These are phyloP conservation scores for Phalacrocorax carbo DNA, from an alignment of 2,113 vertebrate species.

Conservation along the genomic window DNA sequence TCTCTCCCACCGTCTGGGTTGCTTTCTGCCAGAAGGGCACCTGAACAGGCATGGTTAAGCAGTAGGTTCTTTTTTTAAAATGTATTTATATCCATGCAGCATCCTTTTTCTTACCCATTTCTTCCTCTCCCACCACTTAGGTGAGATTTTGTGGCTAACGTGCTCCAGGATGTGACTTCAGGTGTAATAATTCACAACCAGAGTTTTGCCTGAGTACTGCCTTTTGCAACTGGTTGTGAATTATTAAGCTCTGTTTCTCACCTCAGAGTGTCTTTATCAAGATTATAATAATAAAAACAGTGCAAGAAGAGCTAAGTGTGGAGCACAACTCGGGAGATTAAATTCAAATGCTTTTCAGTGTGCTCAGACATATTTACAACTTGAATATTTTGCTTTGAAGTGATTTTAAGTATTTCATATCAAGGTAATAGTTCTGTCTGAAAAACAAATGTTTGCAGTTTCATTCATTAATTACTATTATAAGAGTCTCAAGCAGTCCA, in stretches of 20 bases:
- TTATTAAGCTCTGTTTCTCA: not conserved
- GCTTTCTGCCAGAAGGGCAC: not conserved
- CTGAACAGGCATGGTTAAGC: not conserved
- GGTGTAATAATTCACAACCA: not conserved
- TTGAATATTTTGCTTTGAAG: slow-evolving; percentile 8
- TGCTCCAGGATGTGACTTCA: not conserved
- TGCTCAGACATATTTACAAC: slow-evolving; percentile 24
- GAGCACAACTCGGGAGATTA: not conserved
- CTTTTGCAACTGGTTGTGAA: not conserved
- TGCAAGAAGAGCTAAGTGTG: not conserved
- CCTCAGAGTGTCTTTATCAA: not conserved
- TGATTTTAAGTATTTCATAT: not conserved
- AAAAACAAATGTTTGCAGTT: slow-evolving; percentile 43
- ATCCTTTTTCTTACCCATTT: not conserved
- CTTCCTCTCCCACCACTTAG: not conserved
- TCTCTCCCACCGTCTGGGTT: not conserved
- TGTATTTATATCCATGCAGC: not conserved
- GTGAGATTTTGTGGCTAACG: not conserved
- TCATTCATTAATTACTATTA: not conserved
- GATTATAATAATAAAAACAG: not conserved
- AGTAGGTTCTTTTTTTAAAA: rapidly evolving
- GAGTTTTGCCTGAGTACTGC: not conserved
- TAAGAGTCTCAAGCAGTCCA: not conserved
- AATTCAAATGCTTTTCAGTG: not conserved
- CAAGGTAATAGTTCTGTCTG: not conserved